Conservation (phyloP, 2,888 invertebrate genomes). For the Aplocera efformata region DNA sequence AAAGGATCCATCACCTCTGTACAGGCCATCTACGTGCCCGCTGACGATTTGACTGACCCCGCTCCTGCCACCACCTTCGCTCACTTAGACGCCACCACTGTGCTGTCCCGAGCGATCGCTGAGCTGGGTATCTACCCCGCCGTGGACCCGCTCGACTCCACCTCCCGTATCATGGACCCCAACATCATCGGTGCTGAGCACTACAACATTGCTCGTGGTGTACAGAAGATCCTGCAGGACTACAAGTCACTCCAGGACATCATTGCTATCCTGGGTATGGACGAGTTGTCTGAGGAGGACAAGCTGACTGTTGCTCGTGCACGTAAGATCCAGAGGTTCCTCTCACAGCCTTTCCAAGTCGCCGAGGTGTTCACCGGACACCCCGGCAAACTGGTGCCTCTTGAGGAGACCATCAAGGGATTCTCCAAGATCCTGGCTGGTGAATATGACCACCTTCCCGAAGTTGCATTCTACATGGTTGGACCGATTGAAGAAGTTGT, state of each 20-base stretch:
- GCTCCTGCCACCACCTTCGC: slow-evolving; percentile 97
- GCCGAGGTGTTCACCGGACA: slow-evolving; percentile 97
- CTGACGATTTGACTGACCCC: slow-evolving; percentile 97
- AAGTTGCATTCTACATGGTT: slow-evolving; percentile 97
- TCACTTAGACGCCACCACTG: slow-evolving; percentile 97
- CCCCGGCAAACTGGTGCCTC: slow-evolving; percentile 92
- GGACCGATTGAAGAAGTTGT: slow-evolving; percentile 94
- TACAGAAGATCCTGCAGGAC: slow-evolving; percentile 95
- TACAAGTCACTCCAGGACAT: slow-evolving; percentile 90
- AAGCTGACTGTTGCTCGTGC: slow-evolving; percentile 96
- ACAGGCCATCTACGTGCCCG: slow-evolving; percentile 97
- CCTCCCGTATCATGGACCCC: slow-evolving; percentile 96
- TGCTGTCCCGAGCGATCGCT: slow-evolving; percentile 94
- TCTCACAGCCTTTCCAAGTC: slow-evolving; percentile 96
- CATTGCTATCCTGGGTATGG: slow-evolving; percentile 93
- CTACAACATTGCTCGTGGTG: slow-evolving; percentile 93
- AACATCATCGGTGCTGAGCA: slow-evolving; percentile 94
- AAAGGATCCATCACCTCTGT: slow-evolving; percentile 98
- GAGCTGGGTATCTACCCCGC: slow-evolving; percentile 97
- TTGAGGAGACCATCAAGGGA: slow-evolving; percentile 93
- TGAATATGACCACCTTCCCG: slow-evolving; percentile 94
- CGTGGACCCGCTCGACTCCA: slow-evolving; percentile 96
- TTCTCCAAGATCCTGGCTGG: slow-evolving; percentile 91
- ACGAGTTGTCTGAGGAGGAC: slow-evolving; percentile 96
- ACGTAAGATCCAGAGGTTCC: slow-evolving; percentile 96